Percentiles rank a stretch among this genome's conserved stretches.
Conservation (phyloP, 2,888 invertebrate genomes). For the Sepioteuthis lessoniana region DNA sequence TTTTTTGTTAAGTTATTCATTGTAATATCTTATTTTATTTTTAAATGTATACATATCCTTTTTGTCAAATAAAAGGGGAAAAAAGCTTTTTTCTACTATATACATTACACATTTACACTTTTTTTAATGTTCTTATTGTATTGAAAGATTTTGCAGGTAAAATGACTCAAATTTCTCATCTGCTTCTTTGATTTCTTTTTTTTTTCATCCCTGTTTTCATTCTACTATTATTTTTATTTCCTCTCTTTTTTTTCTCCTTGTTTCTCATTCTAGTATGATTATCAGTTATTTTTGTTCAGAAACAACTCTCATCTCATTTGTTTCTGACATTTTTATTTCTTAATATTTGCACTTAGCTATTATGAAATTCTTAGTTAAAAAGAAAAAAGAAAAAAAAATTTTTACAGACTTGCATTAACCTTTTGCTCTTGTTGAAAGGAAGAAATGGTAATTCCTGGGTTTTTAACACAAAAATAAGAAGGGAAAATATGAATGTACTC, state of each 20-base stretch:
- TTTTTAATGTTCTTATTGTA: background rate
- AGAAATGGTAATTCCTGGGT: too few species aligned
- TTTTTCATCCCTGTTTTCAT: background rate
- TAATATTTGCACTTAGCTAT: background rate
- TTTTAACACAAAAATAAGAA: too few species aligned
- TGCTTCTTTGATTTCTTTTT: background rate
- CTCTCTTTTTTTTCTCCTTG: background rate
- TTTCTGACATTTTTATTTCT: slow-evolving; percentile 11
- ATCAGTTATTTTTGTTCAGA: background rate
- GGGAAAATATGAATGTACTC: too few species aligned
- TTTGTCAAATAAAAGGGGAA: too few species aligned
- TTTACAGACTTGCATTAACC: background rate
- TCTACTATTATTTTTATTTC: background rate
- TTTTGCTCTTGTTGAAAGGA: background rate
- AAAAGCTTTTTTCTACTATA: background rate
- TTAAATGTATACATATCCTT: too few species aligned
- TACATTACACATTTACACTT: background rate
- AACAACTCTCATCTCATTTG: background rate
- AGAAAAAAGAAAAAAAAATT: background rate
- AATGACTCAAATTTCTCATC: background rate
- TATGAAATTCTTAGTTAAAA: background rate
- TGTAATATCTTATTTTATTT: too few species aligned
- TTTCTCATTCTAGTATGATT: background rate
- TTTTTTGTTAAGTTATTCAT: too few species aligned
- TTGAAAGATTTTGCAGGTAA: slow-evolving; percentile 1